Percentiles rank a stretch among this genome's conserved stretches.
phyloP scores from a whole-genome alignment of 1,140 invertebrate genomes.

The Drosophila watanabei region DNA sequence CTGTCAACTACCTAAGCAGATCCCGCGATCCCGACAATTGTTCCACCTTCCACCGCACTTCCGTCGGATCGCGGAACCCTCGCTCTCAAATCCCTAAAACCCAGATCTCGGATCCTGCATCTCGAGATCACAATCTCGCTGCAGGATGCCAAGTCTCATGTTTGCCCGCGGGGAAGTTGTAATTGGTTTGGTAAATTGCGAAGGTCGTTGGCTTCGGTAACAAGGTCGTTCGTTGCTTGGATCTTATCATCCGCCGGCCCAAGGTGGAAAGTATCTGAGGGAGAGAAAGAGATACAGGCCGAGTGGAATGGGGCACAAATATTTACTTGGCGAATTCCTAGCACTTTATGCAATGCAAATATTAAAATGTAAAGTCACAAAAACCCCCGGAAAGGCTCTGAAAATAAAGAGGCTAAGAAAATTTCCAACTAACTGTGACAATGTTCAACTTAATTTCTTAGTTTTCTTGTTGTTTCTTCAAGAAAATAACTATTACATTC shows the following conservation, averaged over 20 bases:
- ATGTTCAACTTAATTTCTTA: neutral
- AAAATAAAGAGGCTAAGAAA: neutral
- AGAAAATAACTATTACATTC: neutral
- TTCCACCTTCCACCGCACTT: slow-evolving; percentile 42
- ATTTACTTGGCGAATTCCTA: slow-evolving; percentile 77
- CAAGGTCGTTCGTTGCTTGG: slow-evolving; percentile 59
- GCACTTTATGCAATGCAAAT: slow-evolving; percentile 58
- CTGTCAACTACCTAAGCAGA: slow-evolving; percentile 52
- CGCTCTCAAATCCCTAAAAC: neutral
- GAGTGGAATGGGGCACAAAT: slow-evolving; percentile 66
- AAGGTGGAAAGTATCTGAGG: slow-evolving; percentile 30
- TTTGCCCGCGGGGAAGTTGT: slow-evolving; percentile 42
- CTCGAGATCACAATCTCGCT: slow-evolving; percentile 34
- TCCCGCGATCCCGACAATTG: slow-evolving; percentile 45
- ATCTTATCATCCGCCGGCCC: slow-evolving; percentile 61
- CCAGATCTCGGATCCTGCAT: slow-evolving; percentile 18
- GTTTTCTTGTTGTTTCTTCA: neutral
- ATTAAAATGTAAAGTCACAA: slow-evolving; percentile 37
- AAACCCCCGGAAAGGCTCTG: slow-evolving; percentile 24
- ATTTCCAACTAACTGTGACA: neutral
- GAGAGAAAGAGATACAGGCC: slow-evolving; percentile 20
- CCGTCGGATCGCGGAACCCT: slow-evolving; percentile 19
- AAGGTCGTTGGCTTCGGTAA: slow-evolving; percentile 64
- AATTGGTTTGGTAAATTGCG: slow-evolving; percentile 65
- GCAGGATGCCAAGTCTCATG: slow-evolving; percentile 47